Evolutionary conservation across 2,888 invertebrate species (phyloP), one percentile per base, ranked within the genome.

Genomic region (Coelinius sp.): DNA sequence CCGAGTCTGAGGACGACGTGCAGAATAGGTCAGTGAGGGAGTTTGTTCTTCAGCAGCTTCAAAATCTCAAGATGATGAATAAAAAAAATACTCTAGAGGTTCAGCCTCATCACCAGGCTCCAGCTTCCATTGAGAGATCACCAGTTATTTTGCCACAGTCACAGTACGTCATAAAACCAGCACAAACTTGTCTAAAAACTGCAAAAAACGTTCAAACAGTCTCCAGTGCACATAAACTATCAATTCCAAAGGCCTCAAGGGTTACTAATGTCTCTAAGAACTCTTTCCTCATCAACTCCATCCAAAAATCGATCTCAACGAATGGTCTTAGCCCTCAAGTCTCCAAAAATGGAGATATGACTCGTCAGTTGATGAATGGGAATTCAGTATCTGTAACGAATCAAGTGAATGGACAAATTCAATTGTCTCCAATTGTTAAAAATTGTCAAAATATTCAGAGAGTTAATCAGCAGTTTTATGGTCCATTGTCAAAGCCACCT

Each of bases 131-230:
- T 27, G 31, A 59, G 10, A n/a, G 59, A 35, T 62, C 83, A 70
- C 82, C 83, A 2, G 76, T 82, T 7, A 77, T 83, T 44, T 66
- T 84, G 44, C 83, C 84, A 6, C 81, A 85, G 2, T 84, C 85
- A n/a, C 85, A 85, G 68, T 84, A 82, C 66, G 79, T 85, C 12
- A 67, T 84, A 2, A 86, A 85, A 70, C 83, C 85, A 2, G 70
- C 83, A 2, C 84, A 83, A 75, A 83, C 82, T 14, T 71, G 84
- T 20, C 62, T 84, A 10, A 84, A 83, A 63, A 76, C 80, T 3
- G 63, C 79, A 2, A 86, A 85, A 74, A 84, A 80, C 52, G 75
- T 86, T 25, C 75, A 81, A 67, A 78, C 85, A 73, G 73, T 85
- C 63, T 82, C 83, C 14, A 78, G 78, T 68, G 70, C 79, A 0